Evolutionary conservation across 2,797 vertebrate genomes (phyloP), one percentile per base, ranked within the genome.

Genomic region (Propithecus perrieri): DNA sequence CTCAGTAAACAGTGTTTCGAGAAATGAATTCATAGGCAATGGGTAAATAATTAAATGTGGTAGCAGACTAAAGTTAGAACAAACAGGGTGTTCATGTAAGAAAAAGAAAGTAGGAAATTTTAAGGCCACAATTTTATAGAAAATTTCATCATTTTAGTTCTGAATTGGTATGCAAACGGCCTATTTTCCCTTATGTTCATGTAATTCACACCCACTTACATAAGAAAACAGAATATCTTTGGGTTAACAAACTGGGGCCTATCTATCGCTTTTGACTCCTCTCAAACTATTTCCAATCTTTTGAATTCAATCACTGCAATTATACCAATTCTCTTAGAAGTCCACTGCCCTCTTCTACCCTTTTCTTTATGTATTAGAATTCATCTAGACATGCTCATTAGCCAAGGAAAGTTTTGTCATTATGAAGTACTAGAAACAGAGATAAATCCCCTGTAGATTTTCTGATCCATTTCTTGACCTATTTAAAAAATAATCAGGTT

Each of bases 401-500:
- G n/a, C 72, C 81, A 93, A 91, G 85, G 76, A 88, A 96, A 96
- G 89, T 97, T 97, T 94, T 97, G 92, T 97, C 96, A 93, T 98
- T 98, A 97, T 76, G 76, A 94, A 98, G 93, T 69, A 92, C 95
- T 88, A 91, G 89, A 96, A 97, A 95, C 95, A 97, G 93, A 97
- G 93, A 94, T 79, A 96, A 97, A 96, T 97, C 86, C 97, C 95
- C 97, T 97, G 93, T 35, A 97, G 96, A 96, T 97, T 98, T 96
- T 97, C 80, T 97, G 97, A 97, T 98, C 97, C 95, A 97, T 96
- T 98, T 98, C 93, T 97, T 97, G 97, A 97, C 96, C 97, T 97
- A 98, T 97, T 98, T 97, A 30, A 95, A 96, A 92, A 94, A 97
- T 67, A 97, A 96, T 94, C 96, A 97, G 93, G 97, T 63, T 96